These are phyloP conservation scores for Habroteleia sp. DNA, from an alignment of 2,888 invertebrate species.

Conservation along the genomic window DNA sequence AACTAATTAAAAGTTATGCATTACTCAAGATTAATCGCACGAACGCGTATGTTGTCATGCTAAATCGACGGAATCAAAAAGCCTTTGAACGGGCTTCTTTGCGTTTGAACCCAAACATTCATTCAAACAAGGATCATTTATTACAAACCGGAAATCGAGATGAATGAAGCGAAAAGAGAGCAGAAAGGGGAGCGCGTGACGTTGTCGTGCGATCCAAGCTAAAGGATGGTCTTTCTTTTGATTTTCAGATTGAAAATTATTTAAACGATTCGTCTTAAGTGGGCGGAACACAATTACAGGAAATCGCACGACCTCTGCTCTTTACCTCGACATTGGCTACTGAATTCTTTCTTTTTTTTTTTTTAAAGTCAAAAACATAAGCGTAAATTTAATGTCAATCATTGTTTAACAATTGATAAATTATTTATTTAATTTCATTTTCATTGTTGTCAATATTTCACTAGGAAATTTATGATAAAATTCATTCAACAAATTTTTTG, in stretches of 20 bases:
- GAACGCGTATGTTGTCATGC: conserved; percentile 35
- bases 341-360: conserved; percentile 14
- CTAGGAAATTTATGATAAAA: no score
- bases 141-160: conserved; percentile 54
- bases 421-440: no score
- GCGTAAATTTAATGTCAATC: neutral
- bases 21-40: conserved; percentile 13
- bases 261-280: conserved; percentile 17
- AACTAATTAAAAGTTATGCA: conserved; percentile 19
- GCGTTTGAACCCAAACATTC: conserved; percentile 9
- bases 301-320: conserved; percentile 77
- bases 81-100: conserved; percentile 28
- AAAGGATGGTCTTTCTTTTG: conserved; percentile 36
- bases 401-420: neutral
- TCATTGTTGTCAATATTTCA: no score
- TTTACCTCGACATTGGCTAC: conserved; percentile 54
- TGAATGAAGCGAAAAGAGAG: conserved; percentile 36
- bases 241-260: conserved; percentile 27
- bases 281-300: conserved; percentile 74
- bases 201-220: conserved; percentile 25
- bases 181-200: conserved; percentile 42
- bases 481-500: no score
- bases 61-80: conserved; percentile 46
- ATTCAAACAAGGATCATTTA: conserved; percentile 46
- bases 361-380: no score